Evolutionary conservation across 2,888 invertebrate species (phyloP).

Genomic region (Amblyjoppa fuscipennis): DNA sequence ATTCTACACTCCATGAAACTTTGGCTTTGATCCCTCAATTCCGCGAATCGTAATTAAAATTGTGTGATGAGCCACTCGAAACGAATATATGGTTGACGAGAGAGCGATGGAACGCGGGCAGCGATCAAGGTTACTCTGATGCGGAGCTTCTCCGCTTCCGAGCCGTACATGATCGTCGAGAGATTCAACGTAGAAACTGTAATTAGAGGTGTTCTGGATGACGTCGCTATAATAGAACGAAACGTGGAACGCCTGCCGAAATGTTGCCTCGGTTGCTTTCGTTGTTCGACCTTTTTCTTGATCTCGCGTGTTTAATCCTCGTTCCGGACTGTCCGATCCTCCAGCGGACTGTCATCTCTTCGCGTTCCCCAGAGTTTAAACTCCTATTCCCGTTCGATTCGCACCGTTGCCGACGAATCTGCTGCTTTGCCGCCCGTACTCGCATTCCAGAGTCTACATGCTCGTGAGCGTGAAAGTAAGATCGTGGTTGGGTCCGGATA

Average conservation of each 20-base stretch:
- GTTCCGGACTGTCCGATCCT: constrained; percentile 21
- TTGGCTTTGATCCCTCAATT: background rate
- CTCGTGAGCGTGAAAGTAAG: constrained; percentile 40
- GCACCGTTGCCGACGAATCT: constrained; percentile 19
- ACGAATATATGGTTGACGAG: background rate
- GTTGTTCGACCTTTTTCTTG: background rate
- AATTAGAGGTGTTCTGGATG: constrained; percentile 39
- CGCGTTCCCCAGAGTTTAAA: constrained; percentile 1
- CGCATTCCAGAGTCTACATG: background rate
- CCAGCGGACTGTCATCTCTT: background rate
- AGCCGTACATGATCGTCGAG: background rate
- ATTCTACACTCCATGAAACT: background rate
- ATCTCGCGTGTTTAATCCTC: constrained; percentile 7
- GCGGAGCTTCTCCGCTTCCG: background rate
- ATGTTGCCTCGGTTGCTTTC: background rate
- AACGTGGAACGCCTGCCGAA: background rate
- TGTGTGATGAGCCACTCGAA: background rate
- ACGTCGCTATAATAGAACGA: background rate
- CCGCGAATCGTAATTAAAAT: constrained; percentile 2
- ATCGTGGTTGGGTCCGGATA: constrained; percentile 16
- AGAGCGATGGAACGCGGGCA: background rate
- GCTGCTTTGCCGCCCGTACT: constrained; percentile 9
- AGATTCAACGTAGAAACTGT: constrained; percentile 16
- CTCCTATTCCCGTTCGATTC: constrained; percentile 22
- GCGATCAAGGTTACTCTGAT: background rate